These are phyloP conservation scores for Gephyroberyx darwinii DNA, from an alignment of 2,797 vertebrate species.

Conservation along the genomic window DNA sequence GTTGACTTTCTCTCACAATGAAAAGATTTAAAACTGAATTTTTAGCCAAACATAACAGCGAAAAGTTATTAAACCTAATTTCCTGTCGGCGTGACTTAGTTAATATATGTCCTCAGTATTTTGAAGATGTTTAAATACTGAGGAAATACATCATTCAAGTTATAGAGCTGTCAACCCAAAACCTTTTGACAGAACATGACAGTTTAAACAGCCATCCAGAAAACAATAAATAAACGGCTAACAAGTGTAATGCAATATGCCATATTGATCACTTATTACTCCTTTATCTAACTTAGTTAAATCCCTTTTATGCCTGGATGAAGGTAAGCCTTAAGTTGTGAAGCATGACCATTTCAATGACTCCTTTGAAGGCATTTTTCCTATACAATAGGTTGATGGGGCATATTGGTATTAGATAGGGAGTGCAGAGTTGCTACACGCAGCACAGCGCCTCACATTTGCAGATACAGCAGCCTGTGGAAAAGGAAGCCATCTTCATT, in stretches of 20 bases:
- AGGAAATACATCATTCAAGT: background rate
- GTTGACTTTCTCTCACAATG: background rate
- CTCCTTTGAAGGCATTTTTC: slow-evolving; percentile 10
- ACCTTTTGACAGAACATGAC: background rate
- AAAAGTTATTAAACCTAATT: slow-evolving; percentile 15
- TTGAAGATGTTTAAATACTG: slow-evolving; percentile 13
- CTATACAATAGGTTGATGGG: background rate
- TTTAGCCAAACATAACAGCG: slow-evolving; percentile 5
- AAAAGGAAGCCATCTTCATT: slow-evolving; percentile 63
- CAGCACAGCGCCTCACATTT: slow-evolving; percentile 50
- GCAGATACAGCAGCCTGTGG: slow-evolving; percentile 52
- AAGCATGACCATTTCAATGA: slow-evolving; percentile 1
- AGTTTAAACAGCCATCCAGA: background rate
- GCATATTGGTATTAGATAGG: background rate
- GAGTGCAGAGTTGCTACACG: slow-evolving; percentile 5
- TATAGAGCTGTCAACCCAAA: background rate
- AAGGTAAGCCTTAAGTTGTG: background rate
- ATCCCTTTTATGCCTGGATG: background rate
- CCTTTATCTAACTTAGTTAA: background rate
- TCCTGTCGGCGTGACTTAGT: no score
- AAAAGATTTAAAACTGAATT: slow-evolving; percentile 25
- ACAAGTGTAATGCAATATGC: background rate
- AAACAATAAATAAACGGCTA: background rate
- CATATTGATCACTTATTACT: background rate
- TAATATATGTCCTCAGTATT: background rate